phyloP scores from a whole-genome alignment of 2,797 vertebrate genomes.

The Sitta carolinensis region DNA sequence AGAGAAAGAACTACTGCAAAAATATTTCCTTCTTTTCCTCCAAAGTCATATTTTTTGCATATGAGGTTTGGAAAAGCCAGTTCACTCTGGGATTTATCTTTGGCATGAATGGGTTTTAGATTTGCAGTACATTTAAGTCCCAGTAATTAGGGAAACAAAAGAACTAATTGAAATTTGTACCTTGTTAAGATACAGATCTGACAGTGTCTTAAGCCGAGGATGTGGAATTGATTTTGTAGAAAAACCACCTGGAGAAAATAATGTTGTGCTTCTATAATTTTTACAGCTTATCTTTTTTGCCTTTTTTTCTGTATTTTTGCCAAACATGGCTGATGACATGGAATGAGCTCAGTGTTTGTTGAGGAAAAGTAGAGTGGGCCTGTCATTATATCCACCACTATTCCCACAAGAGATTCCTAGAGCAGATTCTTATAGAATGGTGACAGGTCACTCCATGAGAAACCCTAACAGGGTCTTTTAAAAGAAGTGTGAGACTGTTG shows the following conservation, averaged over 20 bases:
- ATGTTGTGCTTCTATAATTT: background rate
- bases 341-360: background rate
- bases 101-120: background rate
- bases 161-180: background rate
- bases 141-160: background rate
- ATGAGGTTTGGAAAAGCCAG: background rate
- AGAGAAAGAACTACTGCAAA: background rate
- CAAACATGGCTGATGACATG: background rate
- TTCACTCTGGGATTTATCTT: background rate
- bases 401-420: background rate
- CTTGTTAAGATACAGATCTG: background rate
- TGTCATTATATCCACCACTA: background rate
- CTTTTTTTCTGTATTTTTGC: background rate
- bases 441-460: background rate
- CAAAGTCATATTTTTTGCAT: background rate
- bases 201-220: fast-evolving
- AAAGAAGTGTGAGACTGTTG: background rate
- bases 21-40: background rate
- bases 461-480: background rate
- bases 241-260: background rate
- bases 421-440: background rate
- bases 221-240: background rate
- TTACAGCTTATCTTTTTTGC: background rate
- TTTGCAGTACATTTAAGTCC: background rate
- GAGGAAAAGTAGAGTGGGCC: background rate